A percentile compares a stretch with the other conserved stretches of the same genome.
Evolutionary conservation across 92 coral and sea anemone genomes (phyloP).

Genomic region (Pocillopora meandrina): DNA sequence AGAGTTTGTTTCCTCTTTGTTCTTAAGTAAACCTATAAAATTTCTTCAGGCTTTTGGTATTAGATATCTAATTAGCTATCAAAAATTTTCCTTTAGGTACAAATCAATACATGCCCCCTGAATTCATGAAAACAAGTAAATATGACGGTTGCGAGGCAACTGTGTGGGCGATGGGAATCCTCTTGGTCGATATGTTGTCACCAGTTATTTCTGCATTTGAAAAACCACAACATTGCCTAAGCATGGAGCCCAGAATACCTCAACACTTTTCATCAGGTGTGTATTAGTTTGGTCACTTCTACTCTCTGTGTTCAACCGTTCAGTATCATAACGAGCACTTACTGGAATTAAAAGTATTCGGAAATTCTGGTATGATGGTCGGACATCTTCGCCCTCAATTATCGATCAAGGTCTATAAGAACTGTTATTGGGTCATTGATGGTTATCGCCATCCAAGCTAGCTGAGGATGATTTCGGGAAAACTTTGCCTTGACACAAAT

Average conservation of each 20-base stretch:
- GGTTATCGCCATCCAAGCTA: too few relatives aligned
- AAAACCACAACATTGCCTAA: neutral
- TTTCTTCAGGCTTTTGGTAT: too few relatives aligned
- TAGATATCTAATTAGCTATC: too few relatives aligned
- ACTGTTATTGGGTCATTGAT: too few relatives aligned
- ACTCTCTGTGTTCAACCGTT: neutral
- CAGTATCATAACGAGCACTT: neutral
- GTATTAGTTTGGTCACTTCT: neutral
- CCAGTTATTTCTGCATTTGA: neutral
- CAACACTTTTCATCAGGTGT: constrained; percentile 28
- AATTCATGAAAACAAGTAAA: constrained; percentile 1
- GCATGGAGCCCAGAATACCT: constrained; percentile 11
- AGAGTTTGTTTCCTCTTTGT: too few relatives aligned
- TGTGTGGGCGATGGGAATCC: constrained; percentile 41
- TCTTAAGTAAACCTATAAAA: too few relatives aligned
- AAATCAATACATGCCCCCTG: constrained; percentile 31
- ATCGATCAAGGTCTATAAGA: too few relatives aligned
- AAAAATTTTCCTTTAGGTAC: constrained; percentile 11
- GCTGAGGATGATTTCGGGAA: too few relatives aligned
- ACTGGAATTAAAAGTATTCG: neutral
- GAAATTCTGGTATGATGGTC: too few relatives aligned
- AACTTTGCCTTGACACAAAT: too few relatives aligned
- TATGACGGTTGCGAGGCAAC: constrained; percentile 34
- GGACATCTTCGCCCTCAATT: too few relatives aligned
- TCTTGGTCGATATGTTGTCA: constrained; percentile 40